phyloP scores from a whole-genome alignment of 1,140 invertebrate genomes.

The Drosophila pandora region DNA sequence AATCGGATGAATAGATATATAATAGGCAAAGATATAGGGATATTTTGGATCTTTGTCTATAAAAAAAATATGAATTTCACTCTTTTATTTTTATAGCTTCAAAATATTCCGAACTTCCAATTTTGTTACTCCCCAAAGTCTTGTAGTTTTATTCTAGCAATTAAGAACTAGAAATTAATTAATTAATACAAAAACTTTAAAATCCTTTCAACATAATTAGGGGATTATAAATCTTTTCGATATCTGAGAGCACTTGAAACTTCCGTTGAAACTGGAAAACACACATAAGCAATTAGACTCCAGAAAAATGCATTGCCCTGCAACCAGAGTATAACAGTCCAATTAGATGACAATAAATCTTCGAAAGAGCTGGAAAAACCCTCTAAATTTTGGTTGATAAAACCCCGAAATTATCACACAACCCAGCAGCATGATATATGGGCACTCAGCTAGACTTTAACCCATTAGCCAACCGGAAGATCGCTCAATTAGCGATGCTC shows the following conservation, averaged over 20 bases:
- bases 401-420: constrained; percentile 72
- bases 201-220: not conserved
- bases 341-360: constrained; percentile 71
- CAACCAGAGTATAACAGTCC: constrained; percentile 20
- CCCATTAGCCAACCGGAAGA: constrained; percentile 80
- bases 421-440: constrained; percentile 60
- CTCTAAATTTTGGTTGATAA: constrained; percentile 78
- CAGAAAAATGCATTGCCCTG: constrained; percentile 16
- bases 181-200: not conserved
- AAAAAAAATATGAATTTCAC: too few species aligned
- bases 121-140: constrained; percentile 20
- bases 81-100: not conserved
- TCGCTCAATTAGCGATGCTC: constrained; percentile 73
- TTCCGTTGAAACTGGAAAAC: not conserved
- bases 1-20: too few species aligned
- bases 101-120: constrained; percentile 18
- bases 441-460: constrained; percentile 59
- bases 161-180: not conserved
- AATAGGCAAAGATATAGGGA: too few species aligned
- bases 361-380: constrained; percentile 35
- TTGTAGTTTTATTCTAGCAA: not conserved
- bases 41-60: too few species aligned
- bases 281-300: constrained; percentile 18
- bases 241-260: not conserved
- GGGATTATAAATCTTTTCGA: not conserved